Evolutionary conservation across 2,113 vertebrate species (phyloP), one percentile per base, ranked within the genome.

Genomic region (Nycticorax nycticorax): DNA sequence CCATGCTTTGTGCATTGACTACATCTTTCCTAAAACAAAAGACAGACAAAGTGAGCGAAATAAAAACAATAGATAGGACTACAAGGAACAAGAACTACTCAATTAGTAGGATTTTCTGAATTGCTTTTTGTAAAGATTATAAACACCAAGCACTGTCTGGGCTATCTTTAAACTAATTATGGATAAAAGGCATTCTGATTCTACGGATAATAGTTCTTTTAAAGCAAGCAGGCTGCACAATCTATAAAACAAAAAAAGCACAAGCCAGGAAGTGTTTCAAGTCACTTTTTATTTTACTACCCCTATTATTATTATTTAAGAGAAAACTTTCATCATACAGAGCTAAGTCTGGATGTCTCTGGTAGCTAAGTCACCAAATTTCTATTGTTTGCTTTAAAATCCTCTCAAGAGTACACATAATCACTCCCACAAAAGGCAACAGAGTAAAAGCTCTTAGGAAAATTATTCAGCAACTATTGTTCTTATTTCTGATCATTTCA

Each of bases 1-100:
- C 98, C 96, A 98, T 98, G 23, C 95, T 98, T 86, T 99, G 99
- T 66, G 99, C 99, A 37, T 98, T 98, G 43, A 98, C 74, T 71
- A 98, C 62, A 78, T 99, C 99, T 55, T 99, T 99, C 57, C 99
- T 99, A 96, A 75, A 96, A 95, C 10, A 60, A 91, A 96, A 28
- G 10, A 80, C 94, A 95, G 26, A 52, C 33, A 28, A 59, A 67
- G 41, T 28, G 50, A 6, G 4, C 47, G 43, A 89, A 92, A 78
- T 22, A 69, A 81, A 73, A 88, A 20, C n/a, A 50, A 43, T 3
- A 21, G 15, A 32, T 4, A 76, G 27, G 23, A 56, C 41, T 43
- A 66, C 0, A 80, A 80, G n/a, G 16, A 88, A 53, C 30, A 91
- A 50, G 33, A 45, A 16, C 4, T 5, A 56, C 43, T 78, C 77